Percentiles rank a stretch among this genome's conserved stretches.
Conservation (phyloP, 2,888 invertebrate genomes). For the Sarcophaga carnaria region DNA sequence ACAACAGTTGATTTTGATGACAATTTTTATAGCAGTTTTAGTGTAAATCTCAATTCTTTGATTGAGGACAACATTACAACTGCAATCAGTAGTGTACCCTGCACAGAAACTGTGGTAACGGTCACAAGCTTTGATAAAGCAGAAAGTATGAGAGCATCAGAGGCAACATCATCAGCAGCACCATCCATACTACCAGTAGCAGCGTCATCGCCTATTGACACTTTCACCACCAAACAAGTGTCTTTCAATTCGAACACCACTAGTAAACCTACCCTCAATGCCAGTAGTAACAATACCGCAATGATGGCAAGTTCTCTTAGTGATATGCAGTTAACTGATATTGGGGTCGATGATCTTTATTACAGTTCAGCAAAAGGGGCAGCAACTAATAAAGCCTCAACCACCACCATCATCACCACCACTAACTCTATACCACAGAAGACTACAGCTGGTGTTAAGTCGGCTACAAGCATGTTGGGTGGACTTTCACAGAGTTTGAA, state of each 20-base stretch:
- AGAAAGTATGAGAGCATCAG: not conserved
- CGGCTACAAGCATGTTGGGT: conserved; percentile 74
- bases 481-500: conserved; percentile 79
- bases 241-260: conserved; percentile 4
- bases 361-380: conserved; percentile 70
- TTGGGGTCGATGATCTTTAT: conserved; percentile 60
- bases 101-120: not conserved
- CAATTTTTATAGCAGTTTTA: conserved; percentile 77
- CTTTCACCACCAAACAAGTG: not conserved
- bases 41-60: conserved; percentile 74
- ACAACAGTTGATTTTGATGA: conserved; percentile 74
- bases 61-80: conserved; percentile 69
- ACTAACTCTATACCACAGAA: conserved; percentile 75
- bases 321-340: conserved; percentile 30
- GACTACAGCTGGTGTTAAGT: conserved; percentile 80
- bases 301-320: not conserved
- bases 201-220: not conserved
- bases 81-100: not conserved
- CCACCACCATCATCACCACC: conserved; percentile 67
- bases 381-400: conserved; percentile 64
- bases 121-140: not conserved
- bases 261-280: conserved; percentile 4
- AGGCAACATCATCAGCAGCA: not conserved
- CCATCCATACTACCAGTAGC: not conserved
- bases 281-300: conserved; percentile 11